phyloP scores from a whole-genome alignment of 2,113 vertebrate species.

The Muntiacus muntjak region DNA sequence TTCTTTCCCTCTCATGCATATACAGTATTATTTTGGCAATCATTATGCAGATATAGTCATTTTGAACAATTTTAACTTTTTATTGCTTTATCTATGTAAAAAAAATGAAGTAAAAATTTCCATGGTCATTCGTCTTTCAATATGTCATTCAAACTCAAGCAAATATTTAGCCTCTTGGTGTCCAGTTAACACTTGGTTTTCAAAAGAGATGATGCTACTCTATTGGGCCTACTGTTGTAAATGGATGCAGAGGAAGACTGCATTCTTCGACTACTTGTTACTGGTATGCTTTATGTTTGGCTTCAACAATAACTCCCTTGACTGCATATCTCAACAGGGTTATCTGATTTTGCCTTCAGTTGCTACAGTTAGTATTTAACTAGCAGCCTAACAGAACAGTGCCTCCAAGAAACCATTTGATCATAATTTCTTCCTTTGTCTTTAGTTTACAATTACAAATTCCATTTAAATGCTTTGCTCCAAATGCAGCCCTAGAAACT shows the following conservation, averaged over 20 bases:
- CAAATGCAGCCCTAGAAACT: neutral
- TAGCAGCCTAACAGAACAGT: neutral
- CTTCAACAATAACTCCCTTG: neutral
- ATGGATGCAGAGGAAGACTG: neutral
- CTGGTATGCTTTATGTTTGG: neutral
- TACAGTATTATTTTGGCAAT: neutral
- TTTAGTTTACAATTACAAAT: constrained; percentile 16
- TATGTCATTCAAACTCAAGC: neutral
- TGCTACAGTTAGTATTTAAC: neutral
- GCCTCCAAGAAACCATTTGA: neutral
- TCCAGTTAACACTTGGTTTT: neutral
- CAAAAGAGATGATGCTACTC: neutral
- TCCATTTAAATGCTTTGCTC: neutral
- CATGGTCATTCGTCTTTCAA: neutral
- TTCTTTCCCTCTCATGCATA: neutral
- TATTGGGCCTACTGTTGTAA: neutral
- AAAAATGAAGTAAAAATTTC: neutral
- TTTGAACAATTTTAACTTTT: neutral
- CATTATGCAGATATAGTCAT: neutral
- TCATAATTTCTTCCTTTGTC: neutral
- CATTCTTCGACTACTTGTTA: neutral
- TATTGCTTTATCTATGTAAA: neutral
- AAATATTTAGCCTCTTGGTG: neutral
- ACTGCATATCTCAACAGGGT: neutral
- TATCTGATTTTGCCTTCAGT: constrained; percentile 2